Conservation (phyloP, 2,113 vertebrate species). For the Brachypodius melanocephalos region DNA sequence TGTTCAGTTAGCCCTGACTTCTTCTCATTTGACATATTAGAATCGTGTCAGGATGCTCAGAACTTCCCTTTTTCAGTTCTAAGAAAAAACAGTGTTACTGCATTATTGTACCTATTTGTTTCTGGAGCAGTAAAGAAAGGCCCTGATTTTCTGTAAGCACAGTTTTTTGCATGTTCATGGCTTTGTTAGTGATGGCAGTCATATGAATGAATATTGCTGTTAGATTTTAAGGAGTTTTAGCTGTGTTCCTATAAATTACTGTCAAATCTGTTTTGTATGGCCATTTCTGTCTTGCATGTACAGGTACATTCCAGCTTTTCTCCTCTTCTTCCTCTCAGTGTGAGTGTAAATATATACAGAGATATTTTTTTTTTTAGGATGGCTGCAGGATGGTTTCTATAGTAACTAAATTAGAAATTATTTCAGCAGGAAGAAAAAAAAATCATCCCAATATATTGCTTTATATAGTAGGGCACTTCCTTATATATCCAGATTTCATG, state of each 20-base stretch:
- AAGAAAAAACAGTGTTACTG: neutral
- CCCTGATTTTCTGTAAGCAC: neutral
- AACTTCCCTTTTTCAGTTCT: neutral
- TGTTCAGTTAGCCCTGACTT: neutral
- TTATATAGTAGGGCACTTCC: conserved; percentile 60
- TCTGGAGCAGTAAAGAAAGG: neutral
- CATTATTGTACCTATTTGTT: neutral
- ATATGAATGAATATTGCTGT: neutral
- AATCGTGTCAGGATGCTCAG: neutral
- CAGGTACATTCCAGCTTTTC: neutral
- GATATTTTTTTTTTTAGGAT: neutral
- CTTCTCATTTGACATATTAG: neutral
- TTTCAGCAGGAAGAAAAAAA: neutral
- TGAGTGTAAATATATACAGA: neutral
- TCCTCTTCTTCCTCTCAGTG: neutral
- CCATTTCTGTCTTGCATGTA: neutral
- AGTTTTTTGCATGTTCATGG: neutral
- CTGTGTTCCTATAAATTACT: neutral
- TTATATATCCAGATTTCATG: conserved; percentile 46
- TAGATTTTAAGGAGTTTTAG: neutral
- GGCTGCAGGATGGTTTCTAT: conserved; percentile 62
- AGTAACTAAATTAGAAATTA: conserved; percentile 67
- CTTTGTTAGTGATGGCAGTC: neutral
- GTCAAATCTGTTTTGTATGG: neutral
- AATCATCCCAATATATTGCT: conserved; percentile 43